These are phyloP conservation scores for Arge pagana DNA, from an alignment of 2,888 invertebrate genomes.

Conservation along the genomic window DNA sequence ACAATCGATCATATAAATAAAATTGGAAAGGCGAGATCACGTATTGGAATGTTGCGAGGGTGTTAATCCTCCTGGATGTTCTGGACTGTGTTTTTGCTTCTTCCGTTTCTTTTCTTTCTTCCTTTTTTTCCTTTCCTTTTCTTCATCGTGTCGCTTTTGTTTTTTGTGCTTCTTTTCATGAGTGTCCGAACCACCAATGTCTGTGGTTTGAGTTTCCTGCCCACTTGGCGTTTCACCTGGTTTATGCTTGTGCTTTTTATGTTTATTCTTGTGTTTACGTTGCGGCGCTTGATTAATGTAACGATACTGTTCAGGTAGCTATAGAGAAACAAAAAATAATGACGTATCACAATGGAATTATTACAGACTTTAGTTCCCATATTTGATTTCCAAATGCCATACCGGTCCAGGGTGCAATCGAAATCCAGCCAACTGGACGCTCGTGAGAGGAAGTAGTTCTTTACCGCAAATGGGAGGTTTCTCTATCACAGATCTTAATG, in stretches of 20 bases:
- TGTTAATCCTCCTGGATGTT: slow-evolving; percentile 73
- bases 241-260: slow-evolving; percentile 93
- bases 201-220: slow-evolving; percentile 76
- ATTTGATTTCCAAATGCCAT: slow-evolving; percentile 44
- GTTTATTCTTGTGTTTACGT: slow-evolving; percentile 93
- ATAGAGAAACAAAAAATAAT: slow-evolving; percentile 34
- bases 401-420: slow-evolving; percentile 92
- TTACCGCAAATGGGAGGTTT: slow-evolving; percentile 93
- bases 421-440: slow-evolving; percentile 90
- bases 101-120: slow-evolving; percentile 96
- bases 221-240: slow-evolving; percentile 76
- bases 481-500: slow-evolving; percentile 90
- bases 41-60: slow-evolving; percentile 65
- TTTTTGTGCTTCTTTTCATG: slow-evolving; percentile 96
- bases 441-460: slow-evolving; percentile 83
- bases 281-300: slow-evolving; percentile 90
- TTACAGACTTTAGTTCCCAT: too few species aligned
- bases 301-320: slow-evolving; percentile 93
- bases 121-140: slow-evolving; percentile 89
- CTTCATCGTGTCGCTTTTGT: slow-evolving; percentile 90
- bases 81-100: slow-evolving; percentile 92
- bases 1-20: slow-evolving; percentile 8
- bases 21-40: slow-evolving; percentile 53
- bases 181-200: slow-evolving; percentile 71
- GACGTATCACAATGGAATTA: too few species aligned